A percentile compares a stretch with the other conserved stretches of the same genome.
These are phyloP conservation scores for Takifugu bimaculatus DNA, from an alignment of 2,113 vertebrate species.

Conservation along the genomic window DNA sequence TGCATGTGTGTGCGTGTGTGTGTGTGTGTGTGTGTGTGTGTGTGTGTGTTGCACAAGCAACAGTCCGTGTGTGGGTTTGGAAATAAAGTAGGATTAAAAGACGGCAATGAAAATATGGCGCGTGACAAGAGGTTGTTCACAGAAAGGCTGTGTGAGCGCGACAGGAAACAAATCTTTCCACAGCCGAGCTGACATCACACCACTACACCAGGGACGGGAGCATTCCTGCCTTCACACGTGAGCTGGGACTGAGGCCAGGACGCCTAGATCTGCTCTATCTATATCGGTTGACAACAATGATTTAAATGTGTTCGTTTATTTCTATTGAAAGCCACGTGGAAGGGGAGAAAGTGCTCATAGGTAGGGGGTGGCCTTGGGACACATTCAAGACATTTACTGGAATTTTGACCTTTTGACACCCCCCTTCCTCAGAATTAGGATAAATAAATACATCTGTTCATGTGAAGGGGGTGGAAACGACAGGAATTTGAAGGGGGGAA, in stretches of 20 bases:
- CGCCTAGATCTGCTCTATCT: too few relatives aligned
- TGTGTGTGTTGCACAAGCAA: slow-evolving; percentile 26
- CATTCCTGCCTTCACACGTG: slow-evolving; percentile 55
- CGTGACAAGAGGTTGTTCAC: slow-evolving; percentile 17
- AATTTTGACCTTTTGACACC: too few relatives aligned
- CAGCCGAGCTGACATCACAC: slow-evolving; percentile 67
- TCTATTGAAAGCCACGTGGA: too few relatives aligned
- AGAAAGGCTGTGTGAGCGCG: slow-evolving; percentile 11
- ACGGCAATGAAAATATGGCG: slow-evolving; percentile 9
- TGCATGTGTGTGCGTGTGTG: slow-evolving; percentile 16
- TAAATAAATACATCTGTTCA: not conserved
- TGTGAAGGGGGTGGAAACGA: not conserved
- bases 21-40: slow-evolving; percentile 30
- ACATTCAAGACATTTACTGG: too few relatives aligned
- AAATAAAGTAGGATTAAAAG: slow-evolving; percentile 9
- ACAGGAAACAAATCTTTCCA: slow-evolving; percentile 72
- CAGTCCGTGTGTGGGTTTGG: slow-evolving; percentile 9
- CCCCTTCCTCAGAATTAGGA: not conserved
- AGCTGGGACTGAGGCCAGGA: too few relatives aligned
- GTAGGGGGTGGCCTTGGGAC: too few relatives aligned
- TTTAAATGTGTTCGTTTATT: too few relatives aligned
- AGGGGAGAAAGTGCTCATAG: too few relatives aligned
- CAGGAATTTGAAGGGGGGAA: too few relatives aligned
- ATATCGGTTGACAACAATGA: too few relatives aligned
- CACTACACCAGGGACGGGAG: slow-evolving; percentile 50